phyloP scores from a whole-genome alignment of 2,888 invertebrate species.

The Xiphydria camelus region DNA sequence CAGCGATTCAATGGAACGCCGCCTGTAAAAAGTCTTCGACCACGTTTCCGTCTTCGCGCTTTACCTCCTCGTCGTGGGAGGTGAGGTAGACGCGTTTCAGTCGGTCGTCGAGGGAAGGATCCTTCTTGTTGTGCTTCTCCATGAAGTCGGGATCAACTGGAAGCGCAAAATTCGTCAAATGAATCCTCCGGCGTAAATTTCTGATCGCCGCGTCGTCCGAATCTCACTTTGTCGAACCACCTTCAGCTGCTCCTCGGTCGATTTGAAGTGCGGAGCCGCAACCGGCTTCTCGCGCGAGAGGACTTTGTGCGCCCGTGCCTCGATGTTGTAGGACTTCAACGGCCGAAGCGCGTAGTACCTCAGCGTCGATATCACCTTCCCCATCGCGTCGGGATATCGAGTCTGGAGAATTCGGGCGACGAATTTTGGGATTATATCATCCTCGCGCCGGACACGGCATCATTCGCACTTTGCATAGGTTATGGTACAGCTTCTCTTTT shows the following conservation, averaged over 20 bases:
- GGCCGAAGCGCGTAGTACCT: too few species aligned
- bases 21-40: too few species aligned
- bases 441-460: too few species aligned
- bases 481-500: too few species aligned
- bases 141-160: slow-evolving; percentile 66
- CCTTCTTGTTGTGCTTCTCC: slow-evolving; percentile 67
- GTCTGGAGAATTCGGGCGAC: too few species aligned
- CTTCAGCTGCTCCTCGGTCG: slow-evolving; percentile 67
- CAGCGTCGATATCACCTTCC: slow-evolving; percentile 66
- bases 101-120: slow-evolving; percentile 65
- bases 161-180: slow-evolving; percentile 25
- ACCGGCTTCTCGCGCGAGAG: slow-evolving; percentile 68
- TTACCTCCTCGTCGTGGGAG: slow-evolving; percentile 61
- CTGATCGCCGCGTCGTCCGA: too few species aligned
- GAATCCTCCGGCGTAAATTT: neutral
- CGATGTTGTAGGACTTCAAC: slow-evolving; percentile 72
- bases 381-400: too few species aligned
- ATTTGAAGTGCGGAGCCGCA: slow-evolving; percentile 71
- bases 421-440: too few species aligned
- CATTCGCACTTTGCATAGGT: too few species aligned
- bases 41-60: too few species aligned
- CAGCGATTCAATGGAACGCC: too few species aligned
- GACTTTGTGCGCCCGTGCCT: slow-evolving; percentile 73
- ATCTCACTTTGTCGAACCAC: slow-evolving; percentile 61
- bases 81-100: slow-evolving; percentile 76